These are phyloP conservation scores for Acestrorhynchus altus DNA, from an alignment of 2,797 vertebrate genomes.

Conservation along the genomic window DNA sequence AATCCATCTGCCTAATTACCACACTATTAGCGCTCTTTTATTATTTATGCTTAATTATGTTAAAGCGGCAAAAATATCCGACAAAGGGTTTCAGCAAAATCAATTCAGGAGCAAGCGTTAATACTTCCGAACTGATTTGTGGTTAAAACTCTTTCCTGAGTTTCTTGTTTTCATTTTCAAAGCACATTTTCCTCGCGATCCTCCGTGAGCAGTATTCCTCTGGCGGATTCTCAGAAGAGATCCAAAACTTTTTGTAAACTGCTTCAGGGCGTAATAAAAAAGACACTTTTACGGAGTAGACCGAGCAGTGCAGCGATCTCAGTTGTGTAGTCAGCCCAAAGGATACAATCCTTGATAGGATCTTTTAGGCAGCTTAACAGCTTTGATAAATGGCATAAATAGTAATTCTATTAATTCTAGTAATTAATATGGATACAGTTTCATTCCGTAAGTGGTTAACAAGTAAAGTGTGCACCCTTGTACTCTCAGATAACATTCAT, in stretches of 20 bases:
- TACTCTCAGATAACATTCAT: no score
- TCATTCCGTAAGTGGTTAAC: no score
- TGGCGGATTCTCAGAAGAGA: neutral
- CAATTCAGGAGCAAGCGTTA: neutral
- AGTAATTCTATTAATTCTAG: neutral
- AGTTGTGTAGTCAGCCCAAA: neutral
- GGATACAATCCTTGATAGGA: neutral
- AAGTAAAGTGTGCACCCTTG: no score
- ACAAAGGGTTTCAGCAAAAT: neutral
- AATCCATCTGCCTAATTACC: conserved; percentile 26
- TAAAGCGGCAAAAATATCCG: conserved; percentile 1
- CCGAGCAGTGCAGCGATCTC: neutral
- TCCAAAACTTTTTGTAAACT: neutral
- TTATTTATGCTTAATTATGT: conserved; percentile 24
- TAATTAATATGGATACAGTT: no score
- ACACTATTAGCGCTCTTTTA: conserved; percentile 5
- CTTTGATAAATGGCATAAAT: neutral
- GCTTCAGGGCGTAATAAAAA: conserved; percentile 1
- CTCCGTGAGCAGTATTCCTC: neutral
- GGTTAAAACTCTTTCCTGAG: neutral
- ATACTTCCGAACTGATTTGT: neutral
- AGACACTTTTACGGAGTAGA: neutral
- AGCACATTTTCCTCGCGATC: neutral
- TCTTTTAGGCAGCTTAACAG: neutral
- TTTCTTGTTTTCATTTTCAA: neutral